Percentiles rank a stretch among this genome's conserved stretches.
Evolutionary conservation across 2,888 invertebrate genomes (phyloP).

Genomic region (Argyresthia goedartella): DNA sequence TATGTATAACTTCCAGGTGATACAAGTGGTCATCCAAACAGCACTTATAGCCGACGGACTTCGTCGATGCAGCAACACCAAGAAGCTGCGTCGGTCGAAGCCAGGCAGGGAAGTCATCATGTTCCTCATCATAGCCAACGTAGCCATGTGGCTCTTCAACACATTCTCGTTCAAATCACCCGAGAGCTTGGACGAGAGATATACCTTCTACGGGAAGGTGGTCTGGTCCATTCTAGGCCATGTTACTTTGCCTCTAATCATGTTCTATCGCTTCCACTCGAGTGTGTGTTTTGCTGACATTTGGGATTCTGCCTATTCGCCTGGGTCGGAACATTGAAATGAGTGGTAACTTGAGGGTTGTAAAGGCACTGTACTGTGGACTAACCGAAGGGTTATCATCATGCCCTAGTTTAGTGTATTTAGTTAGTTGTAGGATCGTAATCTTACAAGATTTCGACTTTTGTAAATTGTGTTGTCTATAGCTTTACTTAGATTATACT

Average conservation of each 20-base stretch:
- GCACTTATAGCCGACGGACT: conserved; percentile 80
- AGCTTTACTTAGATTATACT: too few relatives aligned
- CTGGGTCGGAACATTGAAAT: conserved; percentile 53
- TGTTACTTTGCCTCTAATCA: conserved; percentile 78
- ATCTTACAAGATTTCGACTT: too few relatives aligned
- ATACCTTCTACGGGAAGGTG: conserved; percentile 77
- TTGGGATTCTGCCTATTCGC: conserved; percentile 81
- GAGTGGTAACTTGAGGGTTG: conserved; percentile 4
- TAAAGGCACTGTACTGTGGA: too few relatives aligned
- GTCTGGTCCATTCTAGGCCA: conserved; percentile 82
- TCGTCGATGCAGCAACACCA: conserved; percentile 78
- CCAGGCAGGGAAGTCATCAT: conserved; percentile 83
- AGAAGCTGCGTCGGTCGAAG: conserved; percentile 73
- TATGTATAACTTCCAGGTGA: background rate
- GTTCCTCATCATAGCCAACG: conserved; percentile 81
- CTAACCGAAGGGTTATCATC: too few relatives aligned
- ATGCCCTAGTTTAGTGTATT: too few relatives aligned
- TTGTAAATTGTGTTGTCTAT: too few relatives aligned
- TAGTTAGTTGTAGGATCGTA: too few relatives aligned
- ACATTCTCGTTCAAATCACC: conserved; percentile 74
- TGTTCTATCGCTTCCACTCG: conserved; percentile 84
- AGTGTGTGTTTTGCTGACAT: conserved; percentile 85
- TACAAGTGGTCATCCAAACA: conserved; percentile 81
- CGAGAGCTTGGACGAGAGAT: conserved; percentile 65
- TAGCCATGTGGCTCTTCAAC: conserved; percentile 82